Evolutionary conservation across 2,888 invertebrate genomes (phyloP).

Genomic region (Auanema freiburgensis): DNA sequence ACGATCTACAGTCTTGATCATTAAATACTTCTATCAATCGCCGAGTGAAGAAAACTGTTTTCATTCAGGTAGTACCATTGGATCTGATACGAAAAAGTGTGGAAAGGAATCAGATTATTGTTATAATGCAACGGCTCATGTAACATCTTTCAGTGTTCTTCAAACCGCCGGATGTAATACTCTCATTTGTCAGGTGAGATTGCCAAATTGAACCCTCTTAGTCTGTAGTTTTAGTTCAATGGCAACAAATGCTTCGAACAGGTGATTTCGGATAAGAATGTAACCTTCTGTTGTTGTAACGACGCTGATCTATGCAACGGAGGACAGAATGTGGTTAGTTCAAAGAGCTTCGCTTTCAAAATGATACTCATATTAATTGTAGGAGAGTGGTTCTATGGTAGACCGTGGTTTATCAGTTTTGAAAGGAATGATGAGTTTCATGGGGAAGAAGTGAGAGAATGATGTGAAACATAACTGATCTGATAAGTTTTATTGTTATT

Average conservation of each 20-base stretch:
- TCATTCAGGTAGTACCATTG: conserved; percentile 26
- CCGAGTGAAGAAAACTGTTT: neutral
- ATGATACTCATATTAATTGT: neutral
- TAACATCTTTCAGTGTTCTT: conserved; percentile 28
- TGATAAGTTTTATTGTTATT: too few species aligned
- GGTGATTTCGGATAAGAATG: conserved; percentile 22
- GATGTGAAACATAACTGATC: neutral
- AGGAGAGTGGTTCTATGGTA: conserved; percentile 27
- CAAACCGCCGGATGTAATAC: conserved; percentile 45
- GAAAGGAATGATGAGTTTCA: conserved; percentile 21
- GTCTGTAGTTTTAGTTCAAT: conserved; percentile 25
- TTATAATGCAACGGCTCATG: conserved; percentile 38
- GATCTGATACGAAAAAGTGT: conserved; percentile 38
- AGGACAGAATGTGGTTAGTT: conserved; percentile 30
- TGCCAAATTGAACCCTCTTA: neutral
- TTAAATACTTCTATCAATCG: too few species aligned
- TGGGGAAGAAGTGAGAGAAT: neutral
- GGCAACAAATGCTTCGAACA: conserved; percentile 40
- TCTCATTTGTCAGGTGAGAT: conserved; percentile 29
- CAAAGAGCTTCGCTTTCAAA: neutral
- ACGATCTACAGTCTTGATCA: too few species aligned
- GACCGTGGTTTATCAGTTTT: conserved; percentile 31
- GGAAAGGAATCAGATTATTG: conserved; percentile 38
- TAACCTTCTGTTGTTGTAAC: conserved; percentile 43
- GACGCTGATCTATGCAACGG: conserved; percentile 36